These are phyloP conservation scores for Spialia ferax DNA, from an alignment of 2,888 invertebrate genomes.

Conservation along the genomic window DNA sequence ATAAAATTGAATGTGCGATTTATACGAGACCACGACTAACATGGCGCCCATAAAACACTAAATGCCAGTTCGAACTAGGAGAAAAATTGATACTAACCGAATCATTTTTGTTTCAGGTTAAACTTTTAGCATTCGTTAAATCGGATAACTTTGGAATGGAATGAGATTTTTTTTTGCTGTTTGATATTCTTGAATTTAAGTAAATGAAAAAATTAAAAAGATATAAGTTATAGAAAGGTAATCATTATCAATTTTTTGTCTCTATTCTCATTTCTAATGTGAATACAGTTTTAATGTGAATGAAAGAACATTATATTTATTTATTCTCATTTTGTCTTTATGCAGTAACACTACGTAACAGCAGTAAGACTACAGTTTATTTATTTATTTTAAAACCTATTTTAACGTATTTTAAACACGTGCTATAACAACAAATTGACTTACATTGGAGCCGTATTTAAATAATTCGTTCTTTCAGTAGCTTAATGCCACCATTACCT, in stretches of 20 bases:
- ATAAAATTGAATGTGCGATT: conserved; percentile 37
- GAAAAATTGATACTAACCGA: conserved; percentile 18
- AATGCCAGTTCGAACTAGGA: conserved; percentile 5
- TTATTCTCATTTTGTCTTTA: too few relatives aligned
- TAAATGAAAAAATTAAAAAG: too few relatives aligned
- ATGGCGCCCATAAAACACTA: conserved; percentile 28
- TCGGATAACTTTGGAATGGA: neutral
- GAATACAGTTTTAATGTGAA: too few relatives aligned
- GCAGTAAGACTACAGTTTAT: too few relatives aligned
- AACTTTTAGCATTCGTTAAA: neutral
- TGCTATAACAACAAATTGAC: conserved; percentile 4
- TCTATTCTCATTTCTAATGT: too few relatives aligned
- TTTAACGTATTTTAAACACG: neutral
- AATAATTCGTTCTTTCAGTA: conserved; percentile 19
- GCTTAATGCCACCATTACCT: conserved; percentile 35
- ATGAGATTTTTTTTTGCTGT: too few relatives aligned
- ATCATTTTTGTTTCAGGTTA: neutral
- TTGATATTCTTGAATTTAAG: too few relatives aligned
- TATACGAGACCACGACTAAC: conserved; percentile 33
- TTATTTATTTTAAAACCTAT: neutral
- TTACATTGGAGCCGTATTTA: conserved; percentile 6
- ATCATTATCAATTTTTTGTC: too few relatives aligned
- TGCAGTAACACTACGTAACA: neutral
- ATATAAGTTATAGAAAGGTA: too few relatives aligned
- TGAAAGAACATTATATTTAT: too few relatives aligned